phyloP scores from a whole-genome alignment of 1,140 invertebrate genomes.

The Hylaeus anthracinus region DNA sequence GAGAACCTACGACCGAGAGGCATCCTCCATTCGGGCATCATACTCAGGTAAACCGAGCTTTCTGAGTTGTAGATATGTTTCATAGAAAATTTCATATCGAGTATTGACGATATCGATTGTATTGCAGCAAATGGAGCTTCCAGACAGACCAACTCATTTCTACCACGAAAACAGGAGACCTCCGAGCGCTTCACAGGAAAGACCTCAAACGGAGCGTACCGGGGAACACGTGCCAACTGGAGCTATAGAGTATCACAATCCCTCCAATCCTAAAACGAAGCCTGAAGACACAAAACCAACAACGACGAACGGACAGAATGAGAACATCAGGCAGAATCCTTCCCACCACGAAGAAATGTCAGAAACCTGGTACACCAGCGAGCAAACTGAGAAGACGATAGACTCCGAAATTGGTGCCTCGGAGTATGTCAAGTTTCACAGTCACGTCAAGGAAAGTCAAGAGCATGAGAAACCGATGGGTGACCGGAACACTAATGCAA shows the following conservation, averaged over 20 bases:
- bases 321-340: conserved; percentile 12
- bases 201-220: conserved; percentile 43
- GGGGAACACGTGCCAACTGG: conserved; percentile 67
- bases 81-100: no score
- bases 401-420: conserved; percentile 74
- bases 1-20: not conserved
- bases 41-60: conserved; percentile 47
- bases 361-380: conserved; percentile 53
- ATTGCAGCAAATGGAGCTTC: conserved; percentile 44
- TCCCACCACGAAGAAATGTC: conserved; percentile 40
- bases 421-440: conserved; percentile 69
- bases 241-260: conserved; percentile 73
- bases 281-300: conserved; percentile 21
- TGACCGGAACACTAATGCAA: not conserved
- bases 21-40: conserved; percentile 43
- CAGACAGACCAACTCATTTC: conserved; percentile 51
- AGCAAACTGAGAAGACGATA: conserved; percentile 54
- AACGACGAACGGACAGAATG: not conserved
- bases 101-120: not conserved
- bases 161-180: conserved; percentile 41
- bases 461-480: not conserved
- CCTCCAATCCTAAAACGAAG: conserved; percentile 64
- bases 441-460: conserved; percentile 2
- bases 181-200: not conserved
- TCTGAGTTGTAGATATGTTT: no score